Evolutionary conservation across 2,888 invertebrate species (phyloP).

Genomic region (Drosophila lacicola): DNA sequence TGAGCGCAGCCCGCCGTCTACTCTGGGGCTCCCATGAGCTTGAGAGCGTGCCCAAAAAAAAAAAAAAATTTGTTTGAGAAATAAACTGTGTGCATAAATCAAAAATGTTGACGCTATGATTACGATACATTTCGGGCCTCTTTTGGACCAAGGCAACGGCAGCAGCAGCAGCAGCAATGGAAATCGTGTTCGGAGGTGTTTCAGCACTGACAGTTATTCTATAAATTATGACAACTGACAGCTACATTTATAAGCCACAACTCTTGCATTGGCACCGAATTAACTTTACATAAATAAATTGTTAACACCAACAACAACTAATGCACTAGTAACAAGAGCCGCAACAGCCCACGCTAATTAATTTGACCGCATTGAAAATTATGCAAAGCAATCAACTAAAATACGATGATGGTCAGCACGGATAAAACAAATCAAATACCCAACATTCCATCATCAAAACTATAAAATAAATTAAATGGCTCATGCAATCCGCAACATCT

Average conservation of each 20-base stretch:
- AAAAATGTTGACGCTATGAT: conserved; percentile 79
- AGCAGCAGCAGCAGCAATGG: conserved; percentile 31
- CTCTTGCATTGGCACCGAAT: conserved; percentile 70
- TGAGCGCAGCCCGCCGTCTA: conserved; percentile 25
- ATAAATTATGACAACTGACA: conserved; percentile 82
- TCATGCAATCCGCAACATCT: neutral
- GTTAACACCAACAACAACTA: conserved; percentile 52
- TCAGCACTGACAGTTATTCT: conserved; percentile 77
- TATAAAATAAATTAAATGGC: conserved; percentile 30
- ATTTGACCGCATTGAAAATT: conserved; percentile 70
- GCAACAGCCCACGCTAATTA: conserved; percentile 58
- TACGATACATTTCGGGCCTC: conserved; percentile 65
- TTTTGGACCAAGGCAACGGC: conserved; percentile 27
- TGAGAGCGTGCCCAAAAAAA: conserved; percentile 55
- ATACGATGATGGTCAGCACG: conserved; percentile 54
- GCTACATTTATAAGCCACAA: conserved; percentile 79
- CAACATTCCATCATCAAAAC: conserved; percentile 5
- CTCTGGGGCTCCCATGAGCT: conserved; percentile 55
- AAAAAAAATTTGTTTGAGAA: conserved; percentile 54
- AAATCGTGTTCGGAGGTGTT: conserved; percentile 81
- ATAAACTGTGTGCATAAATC: conserved; percentile 73
- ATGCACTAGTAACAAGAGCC: neutral
- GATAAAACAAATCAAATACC: conserved; percentile 42
- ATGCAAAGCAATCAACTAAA: conserved; percentile 73
- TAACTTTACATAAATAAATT: conserved; percentile 65